Base-by-base conservation (phyloP, 2,113 vertebrate genomes). In the Scomber colias region DNA sequence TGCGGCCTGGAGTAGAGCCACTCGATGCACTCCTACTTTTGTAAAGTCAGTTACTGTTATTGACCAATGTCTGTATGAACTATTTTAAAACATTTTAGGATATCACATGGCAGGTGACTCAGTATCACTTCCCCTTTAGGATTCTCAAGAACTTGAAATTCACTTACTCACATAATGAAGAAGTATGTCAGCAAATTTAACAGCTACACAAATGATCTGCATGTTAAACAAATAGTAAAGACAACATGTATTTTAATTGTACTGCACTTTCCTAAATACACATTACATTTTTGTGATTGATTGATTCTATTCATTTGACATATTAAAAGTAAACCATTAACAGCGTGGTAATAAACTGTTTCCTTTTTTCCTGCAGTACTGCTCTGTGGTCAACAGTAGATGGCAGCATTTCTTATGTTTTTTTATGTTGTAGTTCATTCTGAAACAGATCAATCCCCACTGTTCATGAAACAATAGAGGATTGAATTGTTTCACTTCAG, bases 31-130 rank as follows among this genome's bases (percentile, higher is more conserved):
- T 66, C 56, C 71, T 24, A 31, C 31, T 56, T 48, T 50, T 67
- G 11, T 67, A 40, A 67, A 75, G 19, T 17, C 27, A 46, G 85
- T 82, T 78, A 73, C 71, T 79, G 71, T 79, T 65, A 6, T 63
- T 75, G 44, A 45, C 49, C 19, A n/a, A 9, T 12, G 9, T 35
- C 21, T 75, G 12, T 46, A 35, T 57, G 21, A 55, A 63, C 0
- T 17, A 7, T 54, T 56, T 50, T 24, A 12, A 5, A 65, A 50
- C 40, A 11, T 19, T 57, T 35, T 1, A 54, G 21, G 7, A 40
- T 8, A 27, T 12, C 57, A 13, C 15, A 6, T 49, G 46, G 44
- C 7, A 10, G 1, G 48, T 27, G 27, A n/a, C 49, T 44, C 17
- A 49, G 48, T 35, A 40, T 73, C 46, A 60, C 46, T 44, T 68